Evolutionary conservation across 2,888 invertebrate species (phyloP).

Genomic region (Eueremaeus valkanovi): DNA sequence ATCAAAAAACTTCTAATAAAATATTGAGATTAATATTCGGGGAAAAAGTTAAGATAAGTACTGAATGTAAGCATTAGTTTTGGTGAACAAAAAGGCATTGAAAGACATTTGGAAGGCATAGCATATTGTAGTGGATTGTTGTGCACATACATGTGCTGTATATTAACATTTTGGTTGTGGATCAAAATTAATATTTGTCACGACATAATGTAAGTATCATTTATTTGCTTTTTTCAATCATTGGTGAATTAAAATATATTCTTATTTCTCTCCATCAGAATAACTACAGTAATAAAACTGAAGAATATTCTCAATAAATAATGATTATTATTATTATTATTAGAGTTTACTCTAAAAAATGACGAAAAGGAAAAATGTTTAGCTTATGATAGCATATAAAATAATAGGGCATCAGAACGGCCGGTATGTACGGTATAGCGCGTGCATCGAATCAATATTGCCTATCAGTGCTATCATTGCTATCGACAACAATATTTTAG

Average conservation of each 20-base stretch:
- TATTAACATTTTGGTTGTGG: slow-evolving; percentile 24
- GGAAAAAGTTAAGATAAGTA: background rate
- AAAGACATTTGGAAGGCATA: background rate
- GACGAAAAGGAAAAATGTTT: background rate
- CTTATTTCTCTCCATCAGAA: slow-evolving; percentile 7
- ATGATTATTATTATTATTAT: background rate
- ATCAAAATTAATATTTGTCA: slow-evolving; percentile 33
- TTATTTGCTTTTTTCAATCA: slow-evolving; percentile 12
- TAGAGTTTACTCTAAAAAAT: background rate
- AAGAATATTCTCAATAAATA: slow-evolving; percentile 21
- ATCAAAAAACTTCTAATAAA: background rate
- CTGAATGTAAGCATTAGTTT: background rate
- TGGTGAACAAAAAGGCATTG: too few relatives aligned
- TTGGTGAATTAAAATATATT: slow-evolving; percentile 26
- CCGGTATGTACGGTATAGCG: background rate
- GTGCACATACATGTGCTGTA: background rate
- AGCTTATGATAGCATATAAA: background rate
- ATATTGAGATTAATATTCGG: slow-evolving; percentile 2
- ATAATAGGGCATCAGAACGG: slow-evolving; percentile 18
- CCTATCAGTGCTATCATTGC: background rate
- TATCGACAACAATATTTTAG: slow-evolving; percentile 11
- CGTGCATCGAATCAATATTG: slow-evolving; percentile 30
- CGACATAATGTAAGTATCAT: slow-evolving; percentile 28
- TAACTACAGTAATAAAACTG: slow-evolving; percentile 11
- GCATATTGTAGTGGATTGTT: background rate